Evolutionary conservation across 2,888 invertebrate genomes (phyloP), one percentile per base, ranked within the genome.

Genomic region (Pristionchus fissidentatus): DNA sequence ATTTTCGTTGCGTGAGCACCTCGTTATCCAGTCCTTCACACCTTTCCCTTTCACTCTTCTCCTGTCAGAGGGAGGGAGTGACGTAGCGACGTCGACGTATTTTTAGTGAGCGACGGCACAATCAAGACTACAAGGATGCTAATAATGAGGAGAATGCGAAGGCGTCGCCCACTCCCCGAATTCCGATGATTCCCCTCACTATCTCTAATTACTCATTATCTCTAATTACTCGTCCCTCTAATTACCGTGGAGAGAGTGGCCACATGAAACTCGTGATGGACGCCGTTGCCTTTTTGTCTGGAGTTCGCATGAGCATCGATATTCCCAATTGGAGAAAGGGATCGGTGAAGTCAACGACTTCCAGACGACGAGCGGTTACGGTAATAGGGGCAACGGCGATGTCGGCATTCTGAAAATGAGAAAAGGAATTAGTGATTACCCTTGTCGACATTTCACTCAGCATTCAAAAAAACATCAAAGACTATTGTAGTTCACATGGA

Each of bases 311-410:
- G 84, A 91, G 84, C 88, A 94, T 93, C 80, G 93, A 93, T 77
- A 94, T 93, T 29, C 92, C 92, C 7, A 93, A 90, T 86, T 93
- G 93, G 79, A 94, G 92, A 88, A 93, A 94, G 52, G 94, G 94
- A 87, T 93, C 94, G 3, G 94, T 93, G 89, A 94, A 94, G 88
- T 94, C 93, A 41, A 94, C 93, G 15, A 92, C 93, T 87, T 95
- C 95, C 93, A 97, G 97, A 92, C 98, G 95, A 93, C 97, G 96
- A 93, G 96, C 97, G 15, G 97, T 98, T 89, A 99, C 98, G 55
- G 98, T 98, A 83, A 99, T 94, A 93, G 98, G 97, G 13, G 97
- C 98, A 75, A 98, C 96, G 0, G 97, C 98, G 86, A 98, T 94
- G 93, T 97, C 97, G 13, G 97, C 97, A 92, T 96, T 95, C 97